These are phyloP conservation scores for Drosophila mayri DNA, from an alignment of 1,140 invertebrate genomes.

Conservation along the genomic window DNA sequence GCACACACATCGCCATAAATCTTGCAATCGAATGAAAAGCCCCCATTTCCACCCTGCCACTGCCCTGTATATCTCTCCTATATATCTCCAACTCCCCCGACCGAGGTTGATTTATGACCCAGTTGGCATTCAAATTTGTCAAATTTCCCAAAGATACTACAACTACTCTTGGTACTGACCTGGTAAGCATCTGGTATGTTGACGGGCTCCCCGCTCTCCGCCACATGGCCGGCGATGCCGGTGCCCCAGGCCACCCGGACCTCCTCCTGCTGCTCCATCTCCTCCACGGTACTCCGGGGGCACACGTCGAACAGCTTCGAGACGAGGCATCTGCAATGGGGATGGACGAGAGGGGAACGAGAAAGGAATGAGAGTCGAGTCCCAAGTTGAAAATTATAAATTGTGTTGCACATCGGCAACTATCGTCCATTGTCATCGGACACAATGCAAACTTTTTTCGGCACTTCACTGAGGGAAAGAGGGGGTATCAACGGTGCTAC, in stretches of 20 bases:
- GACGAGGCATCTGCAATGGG: slow-evolving; percentile 89
- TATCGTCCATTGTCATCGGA: slow-evolving; percentile 34
- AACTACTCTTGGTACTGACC: slow-evolving; percentile 86
- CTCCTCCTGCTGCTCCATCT: slow-evolving; percentile 96
- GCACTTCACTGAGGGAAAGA: slow-evolving; percentile 3
- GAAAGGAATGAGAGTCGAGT: slow-evolving; percentile 10
- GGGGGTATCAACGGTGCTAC: too few relatives aligned
- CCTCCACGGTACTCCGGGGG: slow-evolving; percentile 94
- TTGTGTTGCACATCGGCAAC: slow-evolving; percentile 37
- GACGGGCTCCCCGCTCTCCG: slow-evolving; percentile 95
- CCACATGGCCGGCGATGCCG: slow-evolving; percentile 97
- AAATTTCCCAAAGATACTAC: slow-evolving; percentile 40
- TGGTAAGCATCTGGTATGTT: slow-evolving; percentile 98
- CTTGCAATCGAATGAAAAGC: slow-evolving; percentile 52
- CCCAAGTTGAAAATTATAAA: slow-evolving; percentile 48
- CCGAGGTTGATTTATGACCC: slow-evolving; percentile 66
- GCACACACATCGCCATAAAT: slow-evolving; percentile 59
- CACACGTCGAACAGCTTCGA: slow-evolving; percentile 98
- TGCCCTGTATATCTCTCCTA: not conserved
- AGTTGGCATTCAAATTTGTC: slow-evolving; percentile 78
- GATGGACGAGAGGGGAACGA: not conserved
- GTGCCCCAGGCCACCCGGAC: slow-evolving; percentile 96
- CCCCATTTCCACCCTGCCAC: not conserved
- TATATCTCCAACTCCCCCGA: slow-evolving; percentile 23
- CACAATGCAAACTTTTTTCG: slow-evolving; percentile 27